These are phyloP conservation scores for Hoplodrina blanda DNA, from an alignment of 2,888 invertebrate genomes.

Conservation along the genomic window DNA sequence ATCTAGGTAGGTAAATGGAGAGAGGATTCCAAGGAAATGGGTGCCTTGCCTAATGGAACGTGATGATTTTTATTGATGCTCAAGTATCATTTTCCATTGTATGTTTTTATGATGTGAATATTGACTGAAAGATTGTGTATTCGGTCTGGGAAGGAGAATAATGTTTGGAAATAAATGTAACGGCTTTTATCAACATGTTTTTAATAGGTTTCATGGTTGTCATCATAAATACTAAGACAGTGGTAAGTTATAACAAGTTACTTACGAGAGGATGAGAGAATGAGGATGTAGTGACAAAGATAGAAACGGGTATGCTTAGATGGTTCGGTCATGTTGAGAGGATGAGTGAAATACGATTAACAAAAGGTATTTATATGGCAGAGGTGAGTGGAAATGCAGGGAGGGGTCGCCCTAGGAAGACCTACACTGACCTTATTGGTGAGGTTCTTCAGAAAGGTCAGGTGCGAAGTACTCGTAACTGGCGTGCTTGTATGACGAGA, in stretches of 20 bases:
- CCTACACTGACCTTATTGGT: no score
- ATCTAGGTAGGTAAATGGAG: conserved; percentile 28
- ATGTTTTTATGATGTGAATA: not conserved
- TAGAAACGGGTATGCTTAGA: no score
- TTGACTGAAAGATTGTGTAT: not conserved
- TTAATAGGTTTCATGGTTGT: not conserved
- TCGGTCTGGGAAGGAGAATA: not conserved
- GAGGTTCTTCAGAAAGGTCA: no score
- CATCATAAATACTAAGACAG: not conserved
- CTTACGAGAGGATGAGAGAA: no score
- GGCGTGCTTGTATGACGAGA: no score
- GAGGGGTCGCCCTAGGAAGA: no score
- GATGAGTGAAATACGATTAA: no score
- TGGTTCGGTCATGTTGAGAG: no score
- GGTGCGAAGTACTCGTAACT: no score
- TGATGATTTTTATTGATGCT: conserved; percentile 10
- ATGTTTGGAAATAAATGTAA: not conserved
- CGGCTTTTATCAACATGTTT: not conserved
- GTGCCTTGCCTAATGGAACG: conserved; percentile 12
- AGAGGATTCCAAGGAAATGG: conserved; percentile 25
- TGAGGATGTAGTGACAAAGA: no score
- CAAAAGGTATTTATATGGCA: no score
- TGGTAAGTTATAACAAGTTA: not conserved
- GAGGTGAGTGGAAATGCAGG: no score
- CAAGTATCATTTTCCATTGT: conserved; percentile 1